These are phyloP conservation scores for Pseudorasbora parva DNA, from an alignment of 2,113 vertebrate genomes.

Conservation along the genomic window DNA sequence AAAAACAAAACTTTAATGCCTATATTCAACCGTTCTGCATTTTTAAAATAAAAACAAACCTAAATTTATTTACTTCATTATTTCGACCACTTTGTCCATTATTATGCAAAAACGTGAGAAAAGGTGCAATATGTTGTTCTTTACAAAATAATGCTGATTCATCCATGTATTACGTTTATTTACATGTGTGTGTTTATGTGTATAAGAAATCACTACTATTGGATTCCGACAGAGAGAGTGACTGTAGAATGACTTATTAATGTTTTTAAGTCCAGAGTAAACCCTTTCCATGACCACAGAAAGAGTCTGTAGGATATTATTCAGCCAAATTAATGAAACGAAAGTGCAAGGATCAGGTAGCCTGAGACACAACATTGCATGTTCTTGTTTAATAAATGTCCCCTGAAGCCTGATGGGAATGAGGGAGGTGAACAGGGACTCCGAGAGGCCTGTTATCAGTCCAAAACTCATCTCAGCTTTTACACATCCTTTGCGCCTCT, in stretches of 20 bases:
- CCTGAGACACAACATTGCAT: slow-evolving; percentile 34
- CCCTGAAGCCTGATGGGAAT: slow-evolving; percentile 4
- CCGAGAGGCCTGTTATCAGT: background rate
- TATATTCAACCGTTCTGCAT: no score
- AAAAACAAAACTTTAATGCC: background rate
- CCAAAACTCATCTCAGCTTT: slow-evolving; percentile 21
- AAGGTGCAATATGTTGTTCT: background rate
- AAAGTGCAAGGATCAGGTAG: slow-evolving; percentile 49
- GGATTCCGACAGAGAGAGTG: slow-evolving; percentile 24
- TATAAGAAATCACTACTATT: slow-evolving; percentile 11
- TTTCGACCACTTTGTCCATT: background rate
- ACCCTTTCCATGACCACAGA: slow-evolving; percentile 47
- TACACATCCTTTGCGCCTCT: background rate
- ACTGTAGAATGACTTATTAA: slow-evolving; percentile 56
- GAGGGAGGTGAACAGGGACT: slow-evolving; percentile 5
- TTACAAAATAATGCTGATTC: background rate
- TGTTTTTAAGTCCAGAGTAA: slow-evolving; percentile 47
- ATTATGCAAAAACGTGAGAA: background rate
- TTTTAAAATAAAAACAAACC: no score
- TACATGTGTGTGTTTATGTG: slow-evolving; percentile 19
- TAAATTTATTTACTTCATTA: slow-evolving; percentile 9
- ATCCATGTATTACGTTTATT: background rate
- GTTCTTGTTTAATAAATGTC: slow-evolving; percentile 53
- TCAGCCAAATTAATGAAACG: slow-evolving; percentile 63
- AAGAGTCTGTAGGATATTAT: slow-evolving; percentile 52